phyloP scores from a whole-genome alignment of 1,140 invertebrate genomes.

The Drosophila repleta region DNA sequence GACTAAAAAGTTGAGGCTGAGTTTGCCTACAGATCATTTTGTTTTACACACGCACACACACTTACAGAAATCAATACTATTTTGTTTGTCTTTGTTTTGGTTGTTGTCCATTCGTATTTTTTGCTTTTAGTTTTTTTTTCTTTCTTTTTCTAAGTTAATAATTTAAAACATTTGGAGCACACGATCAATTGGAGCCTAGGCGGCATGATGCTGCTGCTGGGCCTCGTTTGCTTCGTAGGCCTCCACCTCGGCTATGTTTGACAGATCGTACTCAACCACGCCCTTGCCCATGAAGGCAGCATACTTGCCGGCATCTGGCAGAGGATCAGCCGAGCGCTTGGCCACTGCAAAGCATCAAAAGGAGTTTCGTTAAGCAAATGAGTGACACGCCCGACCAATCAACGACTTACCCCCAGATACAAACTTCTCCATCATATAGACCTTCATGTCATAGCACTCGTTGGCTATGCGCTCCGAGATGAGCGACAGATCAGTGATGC shows the following conservation, averaged over 20 bases:
- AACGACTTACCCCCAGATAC: constrained; percentile 84
- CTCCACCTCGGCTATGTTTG: constrained; percentile 86
- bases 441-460: constrained; percentile 89
- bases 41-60: constrained; percentile 41
- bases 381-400: neutral
- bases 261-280: constrained; percentile 89
- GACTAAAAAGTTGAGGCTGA: constrained; percentile 45
- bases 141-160: constrained; percentile 34
- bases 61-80: constrained; percentile 67
- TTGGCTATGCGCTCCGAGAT: constrained; percentile 89
- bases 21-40: constrained; percentile 41
- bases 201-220: constrained; percentile 37
- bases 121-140: constrained; percentile 36
- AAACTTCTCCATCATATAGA: constrained; percentile 90
- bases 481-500: constrained; percentile 87
- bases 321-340: constrained; percentile 87
- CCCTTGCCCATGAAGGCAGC: constrained; percentile 90
- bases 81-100: constrained; percentile 40
- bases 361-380: constrained; percentile 9
- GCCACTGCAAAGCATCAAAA: constrained; percentile 86
- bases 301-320: constrained; percentile 86
- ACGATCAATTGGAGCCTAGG: constrained; percentile 1
- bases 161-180: constrained; percentile 60
- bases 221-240: constrained; percentile 68
- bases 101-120: constrained; percentile 24